These are phyloP conservation scores for Rhincodon typus DNA, from an alignment of 2,797 vertebrate genomes.

Conservation along the genomic window DNA sequence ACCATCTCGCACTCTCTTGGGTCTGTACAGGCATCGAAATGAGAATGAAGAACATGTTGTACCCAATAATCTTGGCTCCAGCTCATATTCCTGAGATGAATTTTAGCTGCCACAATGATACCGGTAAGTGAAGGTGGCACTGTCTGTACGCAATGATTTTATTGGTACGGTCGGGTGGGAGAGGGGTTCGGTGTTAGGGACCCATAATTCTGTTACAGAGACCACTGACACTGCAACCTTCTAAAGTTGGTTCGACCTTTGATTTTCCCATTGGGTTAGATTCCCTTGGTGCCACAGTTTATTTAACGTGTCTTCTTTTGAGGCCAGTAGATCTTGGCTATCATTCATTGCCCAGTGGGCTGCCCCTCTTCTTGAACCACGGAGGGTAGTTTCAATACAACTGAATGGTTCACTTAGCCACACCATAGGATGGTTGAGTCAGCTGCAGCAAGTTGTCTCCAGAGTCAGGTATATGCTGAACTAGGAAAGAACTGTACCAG, in stretches of 20 bases:
- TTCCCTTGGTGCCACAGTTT: background rate
- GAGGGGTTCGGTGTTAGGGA: background rate
- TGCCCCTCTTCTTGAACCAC: background rate
- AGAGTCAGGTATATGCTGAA: background rate
- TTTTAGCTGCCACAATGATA: constrained; percentile 56
- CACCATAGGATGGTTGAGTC: too few relatives aligned
- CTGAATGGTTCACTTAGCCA: too few relatives aligned
- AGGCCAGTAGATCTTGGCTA: background rate
- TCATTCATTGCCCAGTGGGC: too few relatives aligned
- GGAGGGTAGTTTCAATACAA: too few relatives aligned
- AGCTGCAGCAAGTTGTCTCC: too few relatives aligned
- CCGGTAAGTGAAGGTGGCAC: constrained; percentile 59
- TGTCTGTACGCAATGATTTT: background rate
- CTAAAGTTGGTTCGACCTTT: background rate
- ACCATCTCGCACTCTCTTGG: constrained; percentile 26
- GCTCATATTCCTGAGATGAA: constrained; percentile 76
- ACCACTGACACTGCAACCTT: background rate
- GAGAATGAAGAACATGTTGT: constrained; percentile 84
- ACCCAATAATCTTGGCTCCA: constrained; percentile 79
- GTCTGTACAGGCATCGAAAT: constrained; percentile 75
- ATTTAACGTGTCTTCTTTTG: background rate
- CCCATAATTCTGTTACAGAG: too few relatives aligned
- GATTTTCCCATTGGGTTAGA: too few relatives aligned
- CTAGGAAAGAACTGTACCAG: background rate
- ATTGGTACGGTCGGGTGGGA: accelerated